These are phyloP conservation scores for Sebastes iracundus DNA, from an alignment of 2,797 vertebrate genomes.

Conservation along the genomic window DNA sequence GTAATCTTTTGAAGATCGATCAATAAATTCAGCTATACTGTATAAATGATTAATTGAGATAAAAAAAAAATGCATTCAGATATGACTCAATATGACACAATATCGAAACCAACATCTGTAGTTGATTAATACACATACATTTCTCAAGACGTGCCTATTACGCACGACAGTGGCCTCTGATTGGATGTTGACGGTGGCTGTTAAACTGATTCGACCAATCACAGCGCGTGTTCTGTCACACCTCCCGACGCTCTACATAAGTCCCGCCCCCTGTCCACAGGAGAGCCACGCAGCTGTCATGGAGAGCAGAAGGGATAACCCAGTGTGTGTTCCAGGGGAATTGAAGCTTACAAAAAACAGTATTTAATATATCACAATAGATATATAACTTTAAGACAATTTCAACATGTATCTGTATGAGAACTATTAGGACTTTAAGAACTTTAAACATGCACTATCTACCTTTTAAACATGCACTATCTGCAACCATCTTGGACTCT, in stretches of 20 bases:
- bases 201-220: constrained; percentile 67
- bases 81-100: not conserved
- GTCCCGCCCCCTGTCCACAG: constrained; percentile 50
- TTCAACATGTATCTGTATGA: not conserved
- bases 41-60: not conserved
- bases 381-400: not conserved
- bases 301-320: not conserved
- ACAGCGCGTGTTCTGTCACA: constrained; percentile 70
- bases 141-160: constrained; percentile 44
- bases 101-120: constrained; percentile 28
- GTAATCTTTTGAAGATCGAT: constrained; percentile 46
- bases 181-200: constrained; percentile 65
- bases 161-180: constrained; percentile 46
- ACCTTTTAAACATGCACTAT: too few relatives aligned
- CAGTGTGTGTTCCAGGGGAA: not conserved
- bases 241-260: constrained; percentile 74
- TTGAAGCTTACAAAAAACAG: constrained; percentile 6
- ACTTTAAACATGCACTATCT: too few relatives aligned
- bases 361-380: not conserved
- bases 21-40: not conserved
- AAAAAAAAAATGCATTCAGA: not conserved
- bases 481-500: too few relatives aligned
- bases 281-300: constrained; percentile 57
- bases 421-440: too few relatives aligned
- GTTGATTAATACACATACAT: constrained; percentile 15